These are phyloP conservation scores for Mythimna vitellina DNA, from an alignment of 2,888 invertebrate genomes.

Conservation along the genomic window DNA sequence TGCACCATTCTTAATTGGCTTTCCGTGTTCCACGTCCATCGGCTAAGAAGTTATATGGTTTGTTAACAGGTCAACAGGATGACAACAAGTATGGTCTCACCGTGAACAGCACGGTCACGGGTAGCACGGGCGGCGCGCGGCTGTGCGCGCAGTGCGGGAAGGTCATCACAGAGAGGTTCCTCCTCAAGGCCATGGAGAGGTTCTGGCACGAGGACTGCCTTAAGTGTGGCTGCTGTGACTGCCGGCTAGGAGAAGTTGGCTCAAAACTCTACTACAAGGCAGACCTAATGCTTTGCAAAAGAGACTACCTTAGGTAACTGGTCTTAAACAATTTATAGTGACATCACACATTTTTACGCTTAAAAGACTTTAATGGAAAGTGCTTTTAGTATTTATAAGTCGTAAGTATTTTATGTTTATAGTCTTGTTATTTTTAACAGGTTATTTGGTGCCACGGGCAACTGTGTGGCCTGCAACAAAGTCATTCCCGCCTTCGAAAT, in stretches of 20 bases:
- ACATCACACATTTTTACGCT: conserved; percentile 48
- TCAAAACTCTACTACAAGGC: conserved; percentile 97
- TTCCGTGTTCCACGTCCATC: conserved; percentile 29
- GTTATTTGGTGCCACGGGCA: conserved; percentile 97
- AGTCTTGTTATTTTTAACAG: conserved; percentile 88
- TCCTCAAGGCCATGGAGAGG: conserved; percentile 96
- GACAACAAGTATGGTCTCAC: conserved; percentile 85
- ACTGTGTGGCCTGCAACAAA: conserved; percentile 97
- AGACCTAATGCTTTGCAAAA: conserved; percentile 97
- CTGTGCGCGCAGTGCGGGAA: conserved; percentile 97
- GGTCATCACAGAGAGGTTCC: conserved; percentile 95
- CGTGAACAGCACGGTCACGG: conserved; percentile 74
- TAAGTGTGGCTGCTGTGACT: conserved; percentile 98
- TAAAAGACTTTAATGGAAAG: conserved; percentile 73
- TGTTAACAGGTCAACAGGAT: conserved; percentile 85
- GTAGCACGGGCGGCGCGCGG: conserved; percentile 84
- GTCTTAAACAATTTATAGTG: conserved; percentile 40
- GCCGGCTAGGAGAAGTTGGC: conserved; percentile 97
- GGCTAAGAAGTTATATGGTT: conserved; percentile 18
- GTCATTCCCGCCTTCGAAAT: conserved; percentile 98
- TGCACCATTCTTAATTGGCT: conserved; percentile 26
- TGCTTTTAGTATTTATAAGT: conserved; percentile 74
- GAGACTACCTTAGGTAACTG: conserved; percentile 96
- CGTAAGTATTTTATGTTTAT: conserved; percentile 76
- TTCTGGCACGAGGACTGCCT: conserved; percentile 99